Base-by-base conservation (phyloP, 2,113 vertebrate genomes). In the Ascaphus truei region DNA sequence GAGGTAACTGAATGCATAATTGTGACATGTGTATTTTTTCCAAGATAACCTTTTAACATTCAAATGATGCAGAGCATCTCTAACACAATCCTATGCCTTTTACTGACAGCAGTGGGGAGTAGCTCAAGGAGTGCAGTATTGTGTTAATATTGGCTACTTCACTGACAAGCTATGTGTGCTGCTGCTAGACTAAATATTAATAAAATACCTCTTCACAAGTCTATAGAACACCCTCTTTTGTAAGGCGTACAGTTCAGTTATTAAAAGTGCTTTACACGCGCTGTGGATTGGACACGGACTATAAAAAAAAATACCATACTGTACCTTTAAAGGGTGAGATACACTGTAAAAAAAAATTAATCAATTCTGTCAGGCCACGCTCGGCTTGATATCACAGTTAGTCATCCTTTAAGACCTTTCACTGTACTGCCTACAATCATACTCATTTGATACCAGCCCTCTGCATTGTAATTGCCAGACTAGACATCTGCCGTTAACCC, bases 401-500 rank as follows among this genome's bases (percentile, higher is more conserved):
- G 66, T 60, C 55, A 51, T 68, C 66, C 41, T 68, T 51, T 60
- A 59, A 68, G 55, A 59, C 66, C 66, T 68, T 68, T 68, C 66
- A 68, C 55, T 60, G 55, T n/a, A 31, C 55, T 68, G 41, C 66
- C 60, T 68, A 58, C 66, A 59, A 68, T 68, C 43, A 50, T 68
- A 68, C 55, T 56, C 50, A 60, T 59, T 59, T 59, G 60, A 68
- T 68, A 36, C 66, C 55, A 68, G 43, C 39, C 8, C 43, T 60
- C 31, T 50, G 55, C 47, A 68, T 68, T 39, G 66, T 68, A 68
- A 68, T 60, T 68, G 66, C 55, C 66, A 68, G 55, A 43, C 55
- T 29, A 68, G 66, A 68, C 66, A 59, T 68, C 55, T 68, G 56
- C 43, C 48, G 20, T 68, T 60, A 68, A 48, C 65, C 66, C 53